phyloP scores from a whole-genome alignment of 2,113 vertebrate species.

The Silurus asotus region DNA sequence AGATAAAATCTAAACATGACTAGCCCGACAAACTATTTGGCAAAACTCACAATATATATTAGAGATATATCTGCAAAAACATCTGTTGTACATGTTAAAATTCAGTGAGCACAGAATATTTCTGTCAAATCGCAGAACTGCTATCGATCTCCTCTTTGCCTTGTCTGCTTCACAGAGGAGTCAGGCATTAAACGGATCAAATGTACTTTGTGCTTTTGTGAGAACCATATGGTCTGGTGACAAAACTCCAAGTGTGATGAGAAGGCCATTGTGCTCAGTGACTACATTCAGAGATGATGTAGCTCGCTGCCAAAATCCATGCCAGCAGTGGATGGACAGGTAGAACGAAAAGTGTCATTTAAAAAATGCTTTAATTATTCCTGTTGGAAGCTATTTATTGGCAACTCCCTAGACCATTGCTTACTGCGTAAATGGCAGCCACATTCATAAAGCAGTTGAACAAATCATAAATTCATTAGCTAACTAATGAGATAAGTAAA shows the following conservation, averaged over 20 bases:
- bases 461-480: not conserved
- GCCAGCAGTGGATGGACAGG: not conserved
- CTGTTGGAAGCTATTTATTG: not conserved
- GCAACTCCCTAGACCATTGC: not conserved
- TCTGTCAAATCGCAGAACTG: slow-evolving; percentile 6
- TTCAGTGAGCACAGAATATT: slow-evolving; percentile 19
- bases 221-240: slow-evolving; percentile 39
- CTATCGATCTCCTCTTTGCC: slow-evolving; percentile 32
- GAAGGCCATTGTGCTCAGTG: slow-evolving; percentile 3
- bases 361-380: not conserved
- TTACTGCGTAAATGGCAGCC: not conserved
- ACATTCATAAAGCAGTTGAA: not conserved
- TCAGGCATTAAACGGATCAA: slow-evolving; percentile 44
- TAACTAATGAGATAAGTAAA: not conserved
- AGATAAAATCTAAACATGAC: too few relatives aligned
- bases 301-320: slow-evolving; percentile 4
- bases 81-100: slow-evolving; percentile 30
- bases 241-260: slow-evolving; percentile 27
- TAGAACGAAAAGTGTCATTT: not conserved
- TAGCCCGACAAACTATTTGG: not conserved
- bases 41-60: not conserved
- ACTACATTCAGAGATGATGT: not conserved
- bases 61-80: not conserved
- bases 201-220: slow-evolving; percentile 32
- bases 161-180: slow-evolving; percentile 23